phyloP scores from a whole-genome alignment of 2,888 invertebrate genomes.

The Scrobipalpa costella region DNA sequence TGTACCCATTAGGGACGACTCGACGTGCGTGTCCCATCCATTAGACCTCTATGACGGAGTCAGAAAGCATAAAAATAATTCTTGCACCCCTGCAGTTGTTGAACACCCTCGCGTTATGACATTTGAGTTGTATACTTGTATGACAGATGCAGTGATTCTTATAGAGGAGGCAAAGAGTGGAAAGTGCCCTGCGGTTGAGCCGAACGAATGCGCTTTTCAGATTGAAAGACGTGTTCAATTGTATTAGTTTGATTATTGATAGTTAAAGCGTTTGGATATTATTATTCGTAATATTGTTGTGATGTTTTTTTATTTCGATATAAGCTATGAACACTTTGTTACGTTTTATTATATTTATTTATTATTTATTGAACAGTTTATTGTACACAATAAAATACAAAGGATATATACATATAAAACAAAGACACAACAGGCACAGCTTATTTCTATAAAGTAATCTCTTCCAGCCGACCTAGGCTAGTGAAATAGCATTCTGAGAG shows the following conservation, averaged over 20 bases:
- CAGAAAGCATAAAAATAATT: constrained; percentile 48
- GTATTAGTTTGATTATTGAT: constrained; percentile 19
- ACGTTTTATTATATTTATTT: too few relatives aligned
- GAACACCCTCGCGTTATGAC: constrained; percentile 44
- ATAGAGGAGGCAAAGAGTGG: background rate
- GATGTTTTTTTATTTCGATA: too few relatives aligned
- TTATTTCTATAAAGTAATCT: too few relatives aligned
- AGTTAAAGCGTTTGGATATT: background rate
- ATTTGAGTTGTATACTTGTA: constrained; percentile 32
- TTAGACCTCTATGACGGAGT: constrained; percentile 35
- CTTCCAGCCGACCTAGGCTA: too few relatives aligned
- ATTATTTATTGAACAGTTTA: too few relatives aligned
- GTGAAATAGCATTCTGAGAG: too few relatives aligned
- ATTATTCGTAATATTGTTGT: background rate
- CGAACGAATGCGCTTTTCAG: constrained; percentile 19
- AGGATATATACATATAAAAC: too few relatives aligned
- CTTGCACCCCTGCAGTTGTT: constrained; percentile 35
- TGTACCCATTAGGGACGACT: constrained; percentile 23
- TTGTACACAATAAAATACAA: too few relatives aligned
- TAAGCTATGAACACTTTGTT: too few relatives aligned
- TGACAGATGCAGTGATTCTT: constrained; percentile 25
- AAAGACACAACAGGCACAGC: too few relatives aligned
- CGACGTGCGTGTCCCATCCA: constrained; percentile 29
- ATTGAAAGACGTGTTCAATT: constrained; percentile 20
- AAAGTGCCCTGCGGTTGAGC: constrained; percentile 14